Percentiles rank a stretch among this genome's conserved stretches.
Conservation (phyloP, 23 tunicate species). For the Trididemnum miniatum region DNA sequence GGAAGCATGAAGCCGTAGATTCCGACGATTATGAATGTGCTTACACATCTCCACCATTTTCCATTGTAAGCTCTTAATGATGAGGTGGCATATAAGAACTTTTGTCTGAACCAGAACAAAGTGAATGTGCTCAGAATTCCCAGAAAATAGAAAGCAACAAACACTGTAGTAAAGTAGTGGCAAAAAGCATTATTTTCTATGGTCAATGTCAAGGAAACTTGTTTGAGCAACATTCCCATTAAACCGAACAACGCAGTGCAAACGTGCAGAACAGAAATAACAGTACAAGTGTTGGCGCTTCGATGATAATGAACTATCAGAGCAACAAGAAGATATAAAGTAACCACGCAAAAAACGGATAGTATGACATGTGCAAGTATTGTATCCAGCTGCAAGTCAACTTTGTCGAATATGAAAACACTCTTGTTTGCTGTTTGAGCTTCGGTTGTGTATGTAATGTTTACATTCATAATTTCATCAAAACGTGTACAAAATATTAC, state of each 20-base stretch:
- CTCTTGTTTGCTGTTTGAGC: no score
- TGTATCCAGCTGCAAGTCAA: no score
- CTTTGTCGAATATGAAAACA: no score
- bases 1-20: neutral
- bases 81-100: neutral
- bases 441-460: no score
- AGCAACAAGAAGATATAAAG: neutral
- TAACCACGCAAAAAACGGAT: neutral
- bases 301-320: neutral
- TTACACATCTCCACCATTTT: neutral
- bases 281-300: neutral
- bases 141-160: neutral
- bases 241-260: neutral
- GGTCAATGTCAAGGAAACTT: neutral
- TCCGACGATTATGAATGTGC: neutral
- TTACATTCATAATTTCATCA: no score
- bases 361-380: no score
- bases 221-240: neutral
- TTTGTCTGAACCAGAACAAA: constrained; percentile 1
- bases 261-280: neutral
- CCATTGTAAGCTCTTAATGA: neutral
- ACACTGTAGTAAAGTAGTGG: neutral
- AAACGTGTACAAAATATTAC: no score
- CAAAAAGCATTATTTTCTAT: neutral
- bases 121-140: constrained; percentile 5